phyloP scores from a whole-genome alignment of 2,797 vertebrate species.

The Eurystomus glaucurus region DNA sequence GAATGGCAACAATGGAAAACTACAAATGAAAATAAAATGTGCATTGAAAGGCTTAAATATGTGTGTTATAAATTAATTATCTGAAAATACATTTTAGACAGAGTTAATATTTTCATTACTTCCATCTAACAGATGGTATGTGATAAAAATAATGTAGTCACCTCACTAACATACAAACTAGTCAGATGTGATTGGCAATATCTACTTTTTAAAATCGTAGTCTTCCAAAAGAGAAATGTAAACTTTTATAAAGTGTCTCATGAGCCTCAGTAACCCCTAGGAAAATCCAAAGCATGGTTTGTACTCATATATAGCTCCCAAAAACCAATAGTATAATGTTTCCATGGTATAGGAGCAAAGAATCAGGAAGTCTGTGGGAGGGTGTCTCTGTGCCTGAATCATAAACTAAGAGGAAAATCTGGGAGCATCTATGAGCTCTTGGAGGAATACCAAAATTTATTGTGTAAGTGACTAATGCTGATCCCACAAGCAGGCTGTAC shows the following conservation, averaged over 20 bases:
- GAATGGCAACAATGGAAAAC: background rate
- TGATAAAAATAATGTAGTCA: constrained; percentile 47
- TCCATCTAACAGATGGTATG: constrained; percentile 45
- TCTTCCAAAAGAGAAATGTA: background rate
- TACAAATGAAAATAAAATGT: background rate
- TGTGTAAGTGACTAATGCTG: background rate
- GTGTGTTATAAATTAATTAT: background rate
- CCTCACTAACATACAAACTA: background rate
- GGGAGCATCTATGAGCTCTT: background rate
- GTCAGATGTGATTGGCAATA: background rate
- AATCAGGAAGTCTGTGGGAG: background rate
- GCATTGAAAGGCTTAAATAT: background rate
- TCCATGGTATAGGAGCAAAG: background rate
- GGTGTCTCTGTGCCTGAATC: background rate
- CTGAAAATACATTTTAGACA: background rate
- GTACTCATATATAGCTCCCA: background rate
- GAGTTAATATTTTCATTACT: constrained; percentile 3
- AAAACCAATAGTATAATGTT: background rate
- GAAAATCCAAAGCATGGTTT: background rate
- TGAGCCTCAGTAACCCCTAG: background rate
- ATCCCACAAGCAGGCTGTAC: background rate
- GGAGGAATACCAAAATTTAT: background rate
- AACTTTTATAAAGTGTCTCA: background rate
- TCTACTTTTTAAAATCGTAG: background rate
- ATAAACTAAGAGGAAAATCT: background rate